These are phyloP conservation scores for Meta bourneti DNA, from an alignment of 2,888 invertebrate species.

Conservation along the genomic window DNA sequence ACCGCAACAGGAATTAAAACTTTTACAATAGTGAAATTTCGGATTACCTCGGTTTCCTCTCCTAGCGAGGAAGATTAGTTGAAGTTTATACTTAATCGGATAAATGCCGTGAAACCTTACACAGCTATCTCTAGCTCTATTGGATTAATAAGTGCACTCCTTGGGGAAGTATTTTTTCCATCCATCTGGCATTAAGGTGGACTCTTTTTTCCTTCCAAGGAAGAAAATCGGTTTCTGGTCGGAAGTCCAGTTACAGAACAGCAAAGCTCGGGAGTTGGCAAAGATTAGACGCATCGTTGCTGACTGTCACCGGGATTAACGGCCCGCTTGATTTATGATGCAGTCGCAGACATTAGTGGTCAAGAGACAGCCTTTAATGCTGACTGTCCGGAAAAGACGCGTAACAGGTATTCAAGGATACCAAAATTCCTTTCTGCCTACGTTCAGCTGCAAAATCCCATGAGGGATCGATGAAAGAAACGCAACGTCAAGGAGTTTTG, in stretches of 20 bases:
- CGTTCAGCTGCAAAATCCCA: slow-evolving; percentile 45
- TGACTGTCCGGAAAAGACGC: slow-evolving; percentile 44
- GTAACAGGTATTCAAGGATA: slow-evolving; percentile 65
- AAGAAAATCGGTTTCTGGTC: slow-evolving; percentile 61
- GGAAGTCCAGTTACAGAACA: slow-evolving; percentile 64
- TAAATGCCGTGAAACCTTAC: background rate
- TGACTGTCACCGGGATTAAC: slow-evolving; percentile 73
- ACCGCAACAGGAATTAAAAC: no score
- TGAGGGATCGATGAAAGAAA: background rate
- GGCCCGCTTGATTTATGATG: slow-evolving; percentile 71
- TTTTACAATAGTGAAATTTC: background rate
- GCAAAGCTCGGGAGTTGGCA: slow-evolving; percentile 49
- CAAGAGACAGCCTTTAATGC: slow-evolving; percentile 51
- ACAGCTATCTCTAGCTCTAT: background rate
- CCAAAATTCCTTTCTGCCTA: slow-evolving; percentile 26
- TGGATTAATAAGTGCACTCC: slow-evolving; percentile 10
- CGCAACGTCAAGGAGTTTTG: no score
- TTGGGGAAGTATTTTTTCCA: slow-evolving; percentile 17
- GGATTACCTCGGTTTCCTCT: background rate
- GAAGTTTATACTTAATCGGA: background rate
- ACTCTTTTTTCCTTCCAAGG: slow-evolving; percentile 4
- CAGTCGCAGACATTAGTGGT: slow-evolving; percentile 63
- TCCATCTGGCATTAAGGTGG: slow-evolving; percentile 53
- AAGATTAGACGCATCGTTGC: slow-evolving; percentile 71
- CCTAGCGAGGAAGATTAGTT: background rate